Evolutionary conservation across 1,140 invertebrate species (phyloP).

Genomic region (Trichonephila clavata): DNA sequence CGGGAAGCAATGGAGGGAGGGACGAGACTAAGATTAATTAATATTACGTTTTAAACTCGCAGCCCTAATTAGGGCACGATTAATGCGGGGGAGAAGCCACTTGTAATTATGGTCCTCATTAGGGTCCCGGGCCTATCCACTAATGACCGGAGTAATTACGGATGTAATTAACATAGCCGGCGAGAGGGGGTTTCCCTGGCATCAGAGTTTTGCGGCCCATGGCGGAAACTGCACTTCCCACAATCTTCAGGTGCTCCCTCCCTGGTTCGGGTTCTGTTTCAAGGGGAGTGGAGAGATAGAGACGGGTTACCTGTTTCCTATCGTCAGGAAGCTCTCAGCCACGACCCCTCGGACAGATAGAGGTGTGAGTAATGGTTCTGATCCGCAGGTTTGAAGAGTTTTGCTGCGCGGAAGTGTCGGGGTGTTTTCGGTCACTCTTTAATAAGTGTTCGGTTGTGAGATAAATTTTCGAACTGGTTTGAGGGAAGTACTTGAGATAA

Average conservation of each 20-base stretch:
- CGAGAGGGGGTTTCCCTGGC: background rate
- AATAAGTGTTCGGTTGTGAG: background rate
- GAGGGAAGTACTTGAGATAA: background rate
- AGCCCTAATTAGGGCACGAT: slow-evolving; percentile 75
- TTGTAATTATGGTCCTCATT: slow-evolving; percentile 77
- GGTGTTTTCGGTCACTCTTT: background rate
- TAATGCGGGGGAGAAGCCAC: slow-evolving; percentile 75
- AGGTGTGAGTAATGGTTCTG: slow-evolving; percentile 31
- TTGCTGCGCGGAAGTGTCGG: background rate
- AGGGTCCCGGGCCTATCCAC: slow-evolving; percentile 65
- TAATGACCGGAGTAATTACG: slow-evolving; percentile 77
- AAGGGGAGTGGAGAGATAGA: background rate
- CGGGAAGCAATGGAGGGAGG: too few species aligned
- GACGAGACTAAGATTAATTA: slow-evolving; percentile 72
- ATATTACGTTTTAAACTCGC: slow-evolving; percentile 76
- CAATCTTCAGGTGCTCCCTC: slow-evolving; percentile 50
- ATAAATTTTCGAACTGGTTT: background rate
- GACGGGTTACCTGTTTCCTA: slow-evolving; percentile 46
- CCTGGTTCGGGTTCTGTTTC: background rate
- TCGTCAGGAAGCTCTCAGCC: slow-evolving; percentile 20
- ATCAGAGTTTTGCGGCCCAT: slow-evolving; percentile 16
- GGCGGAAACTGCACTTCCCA: slow-evolving; percentile 50
- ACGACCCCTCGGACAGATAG: slow-evolving; percentile 38
- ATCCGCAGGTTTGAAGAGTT: background rate
- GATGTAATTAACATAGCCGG: slow-evolving; percentile 75